Evolutionary conservation across 2,113 vertebrate genomes (phyloP).

Genomic region (Pollimyrus isidori): DNA sequence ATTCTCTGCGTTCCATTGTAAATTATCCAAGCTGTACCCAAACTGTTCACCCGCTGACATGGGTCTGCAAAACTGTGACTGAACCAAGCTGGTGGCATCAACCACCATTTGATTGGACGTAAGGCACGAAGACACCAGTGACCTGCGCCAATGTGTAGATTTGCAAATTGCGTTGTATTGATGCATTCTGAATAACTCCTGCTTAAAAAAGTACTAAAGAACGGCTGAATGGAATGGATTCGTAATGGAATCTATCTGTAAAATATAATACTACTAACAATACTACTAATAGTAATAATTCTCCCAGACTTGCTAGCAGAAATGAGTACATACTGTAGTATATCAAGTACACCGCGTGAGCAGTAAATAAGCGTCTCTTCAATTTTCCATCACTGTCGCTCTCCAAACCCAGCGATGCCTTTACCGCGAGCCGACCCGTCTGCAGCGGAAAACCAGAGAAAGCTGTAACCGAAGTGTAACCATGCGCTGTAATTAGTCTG

Average conservation of each 20-base stretch:
- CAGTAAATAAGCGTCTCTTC: not conserved
- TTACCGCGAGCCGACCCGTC: not conserved
- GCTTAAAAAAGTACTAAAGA: not conserved
- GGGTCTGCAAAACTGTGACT: not conserved
- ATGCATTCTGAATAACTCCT: not conserved
- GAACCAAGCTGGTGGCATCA: not conserved
- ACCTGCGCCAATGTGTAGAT: not conserved
- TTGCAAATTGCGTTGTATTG: not conserved
- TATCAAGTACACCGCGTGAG: not conserved
- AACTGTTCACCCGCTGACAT: not conserved
- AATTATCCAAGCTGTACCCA: not conserved
- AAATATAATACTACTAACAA: not conserved
- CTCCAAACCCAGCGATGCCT: too few species aligned
- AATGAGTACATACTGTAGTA: not conserved
- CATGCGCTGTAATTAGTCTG: not conserved
- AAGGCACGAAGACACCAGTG: not conserved
- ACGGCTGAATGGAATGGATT: not conserved
- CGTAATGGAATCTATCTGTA: not conserved
- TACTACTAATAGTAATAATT: not conserved
- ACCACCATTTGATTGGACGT: not conserved
- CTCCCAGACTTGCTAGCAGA: not conserved
- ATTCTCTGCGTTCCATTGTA: not conserved
- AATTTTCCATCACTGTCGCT: not conserved
- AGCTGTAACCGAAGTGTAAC: not conserved
- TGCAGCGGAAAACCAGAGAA: not conserved